Evolutionary conservation across 2,113 vertebrate genomes (phyloP), one percentile per base, ranked within the genome.

Genomic region (Pygoscelis antarcticus): DNA sequence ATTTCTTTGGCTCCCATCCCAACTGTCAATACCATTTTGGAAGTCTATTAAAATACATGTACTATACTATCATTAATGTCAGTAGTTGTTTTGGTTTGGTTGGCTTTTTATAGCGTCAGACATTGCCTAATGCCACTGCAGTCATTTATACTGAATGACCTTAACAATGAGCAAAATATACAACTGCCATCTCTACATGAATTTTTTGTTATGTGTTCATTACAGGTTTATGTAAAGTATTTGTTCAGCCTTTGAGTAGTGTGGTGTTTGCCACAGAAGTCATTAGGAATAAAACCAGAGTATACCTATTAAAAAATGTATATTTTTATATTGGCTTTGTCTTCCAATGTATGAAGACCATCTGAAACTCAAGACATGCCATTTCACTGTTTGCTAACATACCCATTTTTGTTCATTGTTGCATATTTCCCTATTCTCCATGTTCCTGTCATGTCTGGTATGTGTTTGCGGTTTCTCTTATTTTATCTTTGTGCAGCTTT

Each of bases 1-100:
- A 70, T 83, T 81, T 89, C 42, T 26, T 91, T 96, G 94, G 81
- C 64, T 95, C 27, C 23, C 34, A 12, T 90, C 77, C 51, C 83
- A 78, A 3, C 83, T 74, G 68, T 81, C 87, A 81, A 13, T 91
- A 44, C 17, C n/a, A 17, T 74, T 89, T 70, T 87, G 55, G 21
- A 79, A 93, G 51, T 32, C 72, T 78, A 11, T 82, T 87, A 60
- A 84, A 95, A 75, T 84, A 15, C 10, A 15, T 30, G 38, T 91
- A 51, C 61, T 89, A 2, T 51, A 19, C 46, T 42, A 15, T 36
- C 10, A 81, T 66, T 78, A 22, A 66, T 82, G 47, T 26, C 64
- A 55, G 47, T 20, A 60, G 46, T 49, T 89, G 62, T 47, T 94
- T 91, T 64, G 80, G 18, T 87, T 87, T 85, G 25, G 18, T 64